Conservation (phyloP, 2,888 invertebrate genomes). For the Lycaena phlaeas region DNA sequence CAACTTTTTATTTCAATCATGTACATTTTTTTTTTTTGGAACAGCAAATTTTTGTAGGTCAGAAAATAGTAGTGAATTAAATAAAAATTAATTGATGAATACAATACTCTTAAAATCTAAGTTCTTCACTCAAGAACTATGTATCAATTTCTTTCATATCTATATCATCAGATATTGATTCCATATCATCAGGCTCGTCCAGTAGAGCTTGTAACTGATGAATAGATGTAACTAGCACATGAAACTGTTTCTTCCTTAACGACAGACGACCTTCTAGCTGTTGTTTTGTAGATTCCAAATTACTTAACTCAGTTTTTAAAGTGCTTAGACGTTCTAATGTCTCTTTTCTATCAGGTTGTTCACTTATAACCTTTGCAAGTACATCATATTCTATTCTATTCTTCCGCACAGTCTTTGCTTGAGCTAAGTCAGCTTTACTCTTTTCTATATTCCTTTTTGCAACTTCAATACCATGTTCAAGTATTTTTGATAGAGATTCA, state of each 20-base stretch:
- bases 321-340: conserved; percentile 79
- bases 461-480: conserved; percentile 84
- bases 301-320: conserved; percentile 81
- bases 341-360: conserved; percentile 90
- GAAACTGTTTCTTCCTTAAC: conserved; percentile 89
- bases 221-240: conserved; percentile 89
- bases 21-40: too few species aligned
- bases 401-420: conserved; percentile 89
- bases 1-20: too few species aligned
- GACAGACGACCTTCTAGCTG: conserved; percentile 84
- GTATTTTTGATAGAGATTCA: conserved; percentile 80
- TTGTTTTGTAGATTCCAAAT: conserved; percentile 79
- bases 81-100: too few species aligned
- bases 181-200: conserved; percentile 78
- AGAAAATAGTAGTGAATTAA: too few species aligned
- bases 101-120: too few species aligned
- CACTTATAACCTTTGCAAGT: conserved; percentile 90
- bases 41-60: too few species aligned
- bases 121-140: neutral
- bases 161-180: conserved; percentile 45
- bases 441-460: conserved; percentile 87
- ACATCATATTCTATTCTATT: conserved; percentile 95
- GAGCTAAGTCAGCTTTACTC: conserved; percentile 84
- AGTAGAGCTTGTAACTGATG: conserved; percentile 87
- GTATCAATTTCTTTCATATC: conserved; percentile 46